phyloP scores from a whole-genome alignment of 2,888 invertebrate species.

The Nomada hirtipes region DNA sequence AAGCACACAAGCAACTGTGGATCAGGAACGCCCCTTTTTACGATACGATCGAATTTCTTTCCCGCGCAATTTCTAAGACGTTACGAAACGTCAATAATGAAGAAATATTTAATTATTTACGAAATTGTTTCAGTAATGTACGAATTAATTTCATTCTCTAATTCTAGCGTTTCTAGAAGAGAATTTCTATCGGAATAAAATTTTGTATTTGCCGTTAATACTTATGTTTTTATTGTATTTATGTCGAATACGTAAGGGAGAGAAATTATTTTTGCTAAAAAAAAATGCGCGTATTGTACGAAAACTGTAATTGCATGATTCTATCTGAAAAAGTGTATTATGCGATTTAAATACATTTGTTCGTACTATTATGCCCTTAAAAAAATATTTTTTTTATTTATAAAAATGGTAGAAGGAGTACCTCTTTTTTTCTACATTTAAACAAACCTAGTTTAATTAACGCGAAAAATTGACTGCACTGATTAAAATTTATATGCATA shows the following conservation, averaged over 20 bases:
- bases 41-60: constrained; percentile 69
- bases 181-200: background rate
- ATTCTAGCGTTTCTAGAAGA: background rate
- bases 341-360: background rate
- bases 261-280: background rate
- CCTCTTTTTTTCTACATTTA: too few species aligned
- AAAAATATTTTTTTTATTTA: too few species aligned
- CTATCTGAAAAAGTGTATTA: background rate
- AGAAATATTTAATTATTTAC: background rate
- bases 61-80: constrained; percentile 72
- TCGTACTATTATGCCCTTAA: background rate
- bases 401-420: too few species aligned
- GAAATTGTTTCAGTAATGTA: constrained; percentile 12
- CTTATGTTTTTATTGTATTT: constrained; percentile 1
- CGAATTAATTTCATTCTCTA: background rate
- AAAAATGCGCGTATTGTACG: background rate
- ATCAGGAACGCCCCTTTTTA: constrained; percentile 75
- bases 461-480: too few species aligned
- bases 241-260: background rate
- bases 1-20: constrained; percentile 37
- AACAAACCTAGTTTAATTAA: too few species aligned
- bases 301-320: background rate
- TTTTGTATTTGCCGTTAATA: background rate
- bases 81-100: constrained; percentile 24
- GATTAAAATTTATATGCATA: background rate